Conservation (phyloP, 1,140 invertebrate genomes). For the Metaphire vulgaris region DNA sequence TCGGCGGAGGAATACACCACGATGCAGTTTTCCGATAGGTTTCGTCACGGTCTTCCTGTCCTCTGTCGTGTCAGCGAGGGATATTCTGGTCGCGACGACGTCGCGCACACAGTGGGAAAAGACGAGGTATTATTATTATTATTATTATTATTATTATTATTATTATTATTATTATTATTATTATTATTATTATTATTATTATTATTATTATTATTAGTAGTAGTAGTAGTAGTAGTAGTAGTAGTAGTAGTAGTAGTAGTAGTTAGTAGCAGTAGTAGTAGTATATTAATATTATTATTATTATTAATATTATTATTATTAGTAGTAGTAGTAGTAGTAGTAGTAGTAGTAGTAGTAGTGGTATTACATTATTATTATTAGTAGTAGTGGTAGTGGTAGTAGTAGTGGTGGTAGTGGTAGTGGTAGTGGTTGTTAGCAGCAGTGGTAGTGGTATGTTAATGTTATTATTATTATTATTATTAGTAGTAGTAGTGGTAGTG, state of each 20-base stretch:
- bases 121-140: background rate
- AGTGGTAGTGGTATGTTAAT: too few species aligned
- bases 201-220: background rate
- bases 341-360: too few species aligned
- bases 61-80: background rate
- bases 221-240: background rate
- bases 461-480: too few species aligned
- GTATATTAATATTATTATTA: background rate
- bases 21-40: background rate
- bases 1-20: background rate
- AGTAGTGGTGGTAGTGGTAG: too few species aligned
- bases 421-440: too few species aligned
- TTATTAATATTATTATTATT: background rate
- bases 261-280: too few species aligned
- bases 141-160: background rate
- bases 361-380: too few species aligned
- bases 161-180: background rate
- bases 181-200: background rate
- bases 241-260: background rate
- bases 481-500: too few species aligned
- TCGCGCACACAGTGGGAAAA: background rate
- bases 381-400: too few species aligned
- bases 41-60: background rate
- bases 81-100: background rate
- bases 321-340: too few species aligned